Evolutionary conservation across 30 jellyfish, hydroid and myxozoan genomes (phyloP).

Genomic region (Phacellophora camtschatica): DNA sequence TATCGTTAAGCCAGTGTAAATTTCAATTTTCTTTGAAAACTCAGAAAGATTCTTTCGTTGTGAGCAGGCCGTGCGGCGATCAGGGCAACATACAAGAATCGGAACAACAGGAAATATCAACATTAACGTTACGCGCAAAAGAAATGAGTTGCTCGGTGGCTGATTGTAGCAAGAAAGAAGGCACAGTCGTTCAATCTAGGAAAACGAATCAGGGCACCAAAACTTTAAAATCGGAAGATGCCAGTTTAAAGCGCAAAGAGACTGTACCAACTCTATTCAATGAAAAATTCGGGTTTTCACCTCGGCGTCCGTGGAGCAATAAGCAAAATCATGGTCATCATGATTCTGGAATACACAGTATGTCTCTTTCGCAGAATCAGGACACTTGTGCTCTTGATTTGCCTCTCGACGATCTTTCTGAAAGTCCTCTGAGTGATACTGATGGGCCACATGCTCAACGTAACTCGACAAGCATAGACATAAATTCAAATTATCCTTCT

Average conservation of each 20-base stretch:
- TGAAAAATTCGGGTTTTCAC: neutral
- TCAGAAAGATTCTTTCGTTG: neutral
- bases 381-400: slow-evolving; percentile 51
- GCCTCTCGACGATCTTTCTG: slow-evolving; percentile 39
- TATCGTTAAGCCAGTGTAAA: neutral
- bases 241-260: no score
- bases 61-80: neutral
- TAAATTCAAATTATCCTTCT: no score
- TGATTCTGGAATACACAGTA: slow-evolving; percentile 75
- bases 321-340: slow-evolving; percentile 48
- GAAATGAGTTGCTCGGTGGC: slow-evolving; percentile 13
- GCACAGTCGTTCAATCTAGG: neutral
- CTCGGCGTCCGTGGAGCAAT: slow-evolving; percentile 48
- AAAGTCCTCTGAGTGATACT: neutral
- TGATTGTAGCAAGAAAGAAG: slow-evolving; percentile 2
- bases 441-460: neutral
- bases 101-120: neutral
- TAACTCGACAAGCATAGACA: no score
- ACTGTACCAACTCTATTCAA: no score
- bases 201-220: neutral
- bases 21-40: slow-evolving; percentile 3
- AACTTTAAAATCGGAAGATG: no score
- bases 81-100: neutral
- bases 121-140: neutral
- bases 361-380: slow-evolving; percentile 71